A percentile compares a stretch with the other conserved stretches of the same genome.
These are phyloP conservation scores for Dascillus cervinus DNA, from an alignment of 2,888 invertebrate species.

Conservation along the genomic window DNA sequence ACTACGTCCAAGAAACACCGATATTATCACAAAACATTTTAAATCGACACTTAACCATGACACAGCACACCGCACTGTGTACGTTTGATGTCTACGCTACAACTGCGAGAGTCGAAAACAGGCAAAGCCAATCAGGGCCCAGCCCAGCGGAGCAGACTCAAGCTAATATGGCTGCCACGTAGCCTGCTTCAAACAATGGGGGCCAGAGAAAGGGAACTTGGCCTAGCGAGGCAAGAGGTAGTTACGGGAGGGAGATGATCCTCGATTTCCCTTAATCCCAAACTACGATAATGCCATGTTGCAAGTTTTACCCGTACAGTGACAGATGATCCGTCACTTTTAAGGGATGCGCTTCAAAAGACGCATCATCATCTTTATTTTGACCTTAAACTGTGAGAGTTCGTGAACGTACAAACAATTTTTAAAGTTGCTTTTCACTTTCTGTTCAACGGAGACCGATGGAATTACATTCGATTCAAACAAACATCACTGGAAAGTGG, in stretches of 20 bases:
- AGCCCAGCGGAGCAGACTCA: constrained; percentile 41
- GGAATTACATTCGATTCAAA: no score
- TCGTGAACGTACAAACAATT: no score
- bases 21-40: constrained; percentile 31
- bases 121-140: constrained; percentile 44
- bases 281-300: constrained; percentile 31
- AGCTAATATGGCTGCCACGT: constrained; percentile 46
- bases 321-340: neutral
- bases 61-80: constrained; percentile 29
- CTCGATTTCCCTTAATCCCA: constrained; percentile 34
- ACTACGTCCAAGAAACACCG: constrained; percentile 27
- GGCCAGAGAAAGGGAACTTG: constrained; percentile 42
- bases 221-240: constrained; percentile 30
- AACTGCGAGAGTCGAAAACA: constrained; percentile 39
- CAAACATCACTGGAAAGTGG: no score
- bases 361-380: no score
- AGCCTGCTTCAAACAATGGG: constrained; percentile 38
- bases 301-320: constrained; percentile 10
- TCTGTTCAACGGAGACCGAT: no score
- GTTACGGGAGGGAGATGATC: constrained; percentile 32
- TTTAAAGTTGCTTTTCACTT: no score
- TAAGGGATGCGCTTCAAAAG: no score
- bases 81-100: constrained; percentile 30
- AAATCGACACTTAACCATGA: constrained; percentile 29
- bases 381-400: no score